A percentile compares a stretch with the other conserved stretches of the same genome.
Evolutionary conservation across 92 coral and sea anemone species (phyloP).

Genomic region (Isaurus tuberculatus): DNA sequence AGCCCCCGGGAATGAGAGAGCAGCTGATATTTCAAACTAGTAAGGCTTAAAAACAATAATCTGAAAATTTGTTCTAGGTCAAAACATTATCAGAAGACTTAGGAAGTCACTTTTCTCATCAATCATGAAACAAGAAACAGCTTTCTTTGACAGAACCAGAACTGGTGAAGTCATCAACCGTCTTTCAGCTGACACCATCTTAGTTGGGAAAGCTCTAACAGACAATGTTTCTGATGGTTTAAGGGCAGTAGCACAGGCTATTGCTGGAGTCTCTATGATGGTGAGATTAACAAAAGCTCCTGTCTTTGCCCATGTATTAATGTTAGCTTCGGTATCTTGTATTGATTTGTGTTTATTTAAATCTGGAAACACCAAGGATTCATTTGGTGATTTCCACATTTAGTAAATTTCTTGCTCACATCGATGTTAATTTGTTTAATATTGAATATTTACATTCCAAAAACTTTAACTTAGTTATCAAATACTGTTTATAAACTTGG

Average conservation of each 20-base stretch:
- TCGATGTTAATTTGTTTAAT: too few relatives aligned
- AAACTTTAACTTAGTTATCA: too few relatives aligned
- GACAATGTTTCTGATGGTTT: constrained; percentile 99
- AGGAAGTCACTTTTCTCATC: constrained; percentile 83
- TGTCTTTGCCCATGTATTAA: neutral
- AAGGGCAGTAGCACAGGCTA: constrained; percentile 93
- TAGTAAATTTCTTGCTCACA: too few relatives aligned
- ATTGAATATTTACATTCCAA: too few relatives aligned
- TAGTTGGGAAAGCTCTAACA: constrained; percentile 96
- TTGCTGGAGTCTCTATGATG: constrained; percentile 97
- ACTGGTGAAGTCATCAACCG: constrained; percentile 97
- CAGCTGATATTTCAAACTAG: neutral
- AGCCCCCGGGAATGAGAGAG: too few relatives aligned
- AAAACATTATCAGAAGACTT: constrained; percentile 77
- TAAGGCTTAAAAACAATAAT: neutral
- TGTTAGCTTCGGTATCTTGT: too few relatives aligned
- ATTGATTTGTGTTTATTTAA: too few relatives aligned
- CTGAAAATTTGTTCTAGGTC: constrained; percentile 61
- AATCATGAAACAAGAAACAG: constrained; percentile 88
- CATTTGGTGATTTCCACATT: too few relatives aligned
- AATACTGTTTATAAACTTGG: too few relatives aligned
- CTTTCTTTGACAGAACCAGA: constrained; percentile 90
- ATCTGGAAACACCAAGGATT: too few relatives aligned
- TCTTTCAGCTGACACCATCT: constrained; percentile 91
- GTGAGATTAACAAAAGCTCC: constrained; percentile 36